Conservation (phyloP, 2,797 vertebrate species). For the Leptatherina wallacei region DNA sequence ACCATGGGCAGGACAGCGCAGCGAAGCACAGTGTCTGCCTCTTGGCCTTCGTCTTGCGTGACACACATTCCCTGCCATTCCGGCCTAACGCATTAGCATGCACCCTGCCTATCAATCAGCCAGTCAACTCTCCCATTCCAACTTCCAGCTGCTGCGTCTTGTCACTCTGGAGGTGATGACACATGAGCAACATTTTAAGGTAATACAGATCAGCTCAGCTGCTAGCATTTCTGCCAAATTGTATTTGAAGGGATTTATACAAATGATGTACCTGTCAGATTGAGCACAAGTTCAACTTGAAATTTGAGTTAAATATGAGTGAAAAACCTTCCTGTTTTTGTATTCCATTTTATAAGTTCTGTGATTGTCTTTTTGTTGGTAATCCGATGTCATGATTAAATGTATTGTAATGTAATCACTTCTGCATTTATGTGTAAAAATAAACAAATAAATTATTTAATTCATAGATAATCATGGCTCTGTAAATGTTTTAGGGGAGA, state of each 20-base stretch:
- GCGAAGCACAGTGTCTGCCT: constrained; percentile 45
- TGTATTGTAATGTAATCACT: neutral
- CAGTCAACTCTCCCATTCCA: constrained; percentile 12
- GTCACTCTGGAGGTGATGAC: constrained; percentile 35
- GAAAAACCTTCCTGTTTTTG: neutral
- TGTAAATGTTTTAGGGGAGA: neutral
- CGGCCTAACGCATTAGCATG: constrained; percentile 42
- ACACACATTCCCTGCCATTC: constrained; percentile 54
- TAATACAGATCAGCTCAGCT: constrained; percentile 24
- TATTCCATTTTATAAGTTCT: neutral
- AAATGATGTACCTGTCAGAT: constrained; percentile 5
- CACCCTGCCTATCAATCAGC: constrained; percentile 49
- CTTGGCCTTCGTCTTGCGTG: constrained; percentile 48
- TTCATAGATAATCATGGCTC: neutral
- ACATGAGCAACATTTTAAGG: constrained; percentile 41
- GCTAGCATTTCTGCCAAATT: neutral
- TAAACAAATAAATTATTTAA: neutral
- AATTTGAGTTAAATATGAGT: neutral
- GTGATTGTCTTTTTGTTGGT: neutral
- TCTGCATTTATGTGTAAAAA: neutral
- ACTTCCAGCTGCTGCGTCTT: constrained; percentile 54
- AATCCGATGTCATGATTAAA: neutral
- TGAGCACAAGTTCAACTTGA: neutral
- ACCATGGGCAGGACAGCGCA: constrained; percentile 46
- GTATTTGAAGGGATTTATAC: constrained; percentile 15